A percentile compares a stretch with the other conserved stretches of the same genome.
Evolutionary conservation across 2,797 vertebrate species (phyloP).

Genomic region (Podargus strigoides): DNA sequence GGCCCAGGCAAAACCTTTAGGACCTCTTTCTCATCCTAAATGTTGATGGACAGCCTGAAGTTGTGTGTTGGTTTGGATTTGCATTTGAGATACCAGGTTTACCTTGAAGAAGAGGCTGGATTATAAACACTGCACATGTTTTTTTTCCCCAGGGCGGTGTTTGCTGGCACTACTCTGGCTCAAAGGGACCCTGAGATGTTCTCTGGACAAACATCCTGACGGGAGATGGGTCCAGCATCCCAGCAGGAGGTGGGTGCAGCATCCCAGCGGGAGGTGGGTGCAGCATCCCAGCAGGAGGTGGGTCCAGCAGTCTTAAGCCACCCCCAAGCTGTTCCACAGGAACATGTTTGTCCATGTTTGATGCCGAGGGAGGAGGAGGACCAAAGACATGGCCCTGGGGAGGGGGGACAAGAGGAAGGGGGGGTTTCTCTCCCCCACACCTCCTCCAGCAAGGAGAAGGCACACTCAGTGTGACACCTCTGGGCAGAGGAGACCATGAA

Average conservation of each 20-base stretch:
- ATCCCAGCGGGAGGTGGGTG: not conserved
- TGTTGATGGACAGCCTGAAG: not conserved
- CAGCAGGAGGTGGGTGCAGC: no score
- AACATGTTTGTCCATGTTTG: rapidly evolving
- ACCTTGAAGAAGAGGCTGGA: not conserved
- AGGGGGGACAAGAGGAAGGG: not conserved
- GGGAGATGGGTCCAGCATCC: rapidly evolving
- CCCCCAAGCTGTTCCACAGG: not conserved
- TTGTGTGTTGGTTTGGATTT: rapidly evolving
- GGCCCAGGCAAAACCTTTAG: rapidly evolving
- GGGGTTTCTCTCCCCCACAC: not conserved
- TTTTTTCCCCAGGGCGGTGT: not conserved
- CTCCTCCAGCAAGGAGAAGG: not conserved
- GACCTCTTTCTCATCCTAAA: not conserved
- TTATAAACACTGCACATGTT: rapidly evolving
- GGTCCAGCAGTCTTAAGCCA: rapidly evolving
- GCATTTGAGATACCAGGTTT: not conserved
- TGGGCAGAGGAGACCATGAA: rapidly evolving
- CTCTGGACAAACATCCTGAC: not conserved
- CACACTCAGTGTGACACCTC: rapidly evolving
- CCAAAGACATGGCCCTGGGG: no score
- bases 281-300: rapidly evolving
- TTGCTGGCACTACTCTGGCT: not conserved
- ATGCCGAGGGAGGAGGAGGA: not conserved
- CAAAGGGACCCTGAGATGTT: not conserved